phyloP scores from a whole-genome alignment of 2,888 invertebrate species.

The Agriopis leucophaearia region DNA sequence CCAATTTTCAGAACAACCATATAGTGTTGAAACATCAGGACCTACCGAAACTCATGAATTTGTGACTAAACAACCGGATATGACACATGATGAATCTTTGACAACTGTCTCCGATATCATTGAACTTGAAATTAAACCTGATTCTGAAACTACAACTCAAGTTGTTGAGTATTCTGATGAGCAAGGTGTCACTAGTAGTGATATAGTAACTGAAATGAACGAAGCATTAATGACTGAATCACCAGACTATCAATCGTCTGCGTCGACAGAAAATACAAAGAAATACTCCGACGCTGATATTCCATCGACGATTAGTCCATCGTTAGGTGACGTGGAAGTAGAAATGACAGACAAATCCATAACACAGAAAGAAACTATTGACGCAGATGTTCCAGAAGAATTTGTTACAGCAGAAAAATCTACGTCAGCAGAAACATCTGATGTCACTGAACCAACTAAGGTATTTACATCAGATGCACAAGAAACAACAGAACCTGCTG shows the following conservation, averaged over 20 bases:
- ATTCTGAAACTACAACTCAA: constrained; percentile 15
- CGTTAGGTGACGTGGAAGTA: constrained; percentile 14
- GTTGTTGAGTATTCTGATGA: not conserved
- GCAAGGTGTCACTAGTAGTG: constrained; percentile 10
- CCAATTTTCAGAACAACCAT: constrained; percentile 22
- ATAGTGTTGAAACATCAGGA: constrained; percentile 1
- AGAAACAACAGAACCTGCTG: constrained; percentile 12
- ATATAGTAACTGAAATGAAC: constrained; percentile 18
- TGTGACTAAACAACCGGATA: constrained; percentile 21
- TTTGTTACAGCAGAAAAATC: constrained; percentile 16
- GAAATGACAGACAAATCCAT: constrained; percentile 7
- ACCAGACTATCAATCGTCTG: constrained; percentile 10
- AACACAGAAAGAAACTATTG: constrained; percentile 15
- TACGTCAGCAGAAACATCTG: constrained; percentile 10
- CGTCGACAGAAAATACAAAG: constrained; percentile 12
- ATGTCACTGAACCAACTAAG: not conserved
- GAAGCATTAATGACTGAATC: constrained; percentile 14
- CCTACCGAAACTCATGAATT: constrained; percentile 10
- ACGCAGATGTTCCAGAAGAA: constrained; percentile 16
- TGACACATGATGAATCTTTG: not conserved
- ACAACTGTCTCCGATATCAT: constrained; percentile 7
- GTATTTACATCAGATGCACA: not conserved
- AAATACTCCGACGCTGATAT: constrained; percentile 32
- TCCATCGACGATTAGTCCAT: too few relatives aligned
- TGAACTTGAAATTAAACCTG: constrained; percentile 10